phyloP scores from a whole-genome alignment of 1,140 invertebrate species.

The Aleiodes sp. region DNA sequence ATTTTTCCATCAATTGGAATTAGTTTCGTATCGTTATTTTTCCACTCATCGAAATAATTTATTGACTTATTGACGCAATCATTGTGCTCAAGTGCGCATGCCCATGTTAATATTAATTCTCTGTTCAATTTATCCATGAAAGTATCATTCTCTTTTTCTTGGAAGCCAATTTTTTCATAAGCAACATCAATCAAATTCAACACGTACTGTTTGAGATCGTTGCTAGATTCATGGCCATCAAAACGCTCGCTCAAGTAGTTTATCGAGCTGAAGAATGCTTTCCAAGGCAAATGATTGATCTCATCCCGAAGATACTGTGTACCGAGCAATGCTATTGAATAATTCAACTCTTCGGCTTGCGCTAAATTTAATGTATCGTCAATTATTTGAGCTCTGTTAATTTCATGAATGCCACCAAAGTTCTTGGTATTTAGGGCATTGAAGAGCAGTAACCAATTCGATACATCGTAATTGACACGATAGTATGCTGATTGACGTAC shows the following conservation, averaged over 20 bases:
- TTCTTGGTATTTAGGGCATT: conserved; percentile 58
- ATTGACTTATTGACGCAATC: conserved; percentile 62
- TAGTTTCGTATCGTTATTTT: conserved; percentile 31
- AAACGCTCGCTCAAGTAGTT: conserved; percentile 40
- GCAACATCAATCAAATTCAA: conserved; percentile 41
- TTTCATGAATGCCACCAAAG: conserved; percentile 64
- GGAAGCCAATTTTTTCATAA: conserved; percentile 56
- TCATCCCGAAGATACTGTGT: conserved; percentile 71
- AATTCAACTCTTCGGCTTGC: conserved; percentile 54
- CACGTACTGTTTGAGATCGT: conserved; percentile 28
- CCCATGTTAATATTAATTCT: conserved; percentile 62
- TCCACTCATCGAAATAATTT: conserved; percentile 63
- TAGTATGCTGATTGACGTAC: conserved; percentile 73
- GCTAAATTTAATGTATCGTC: conserved; percentile 66
- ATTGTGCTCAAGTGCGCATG: conserved; percentile 64
- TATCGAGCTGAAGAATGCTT: conserved; percentile 52
- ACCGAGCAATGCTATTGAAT: conserved; percentile 56
- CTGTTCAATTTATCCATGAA: conserved; percentile 64
- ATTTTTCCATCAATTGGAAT: conserved; percentile 63
- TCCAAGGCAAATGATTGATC: conserved; percentile 61
- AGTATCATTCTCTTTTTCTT: conserved; percentile 54
- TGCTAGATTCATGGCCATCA: conserved; percentile 3
- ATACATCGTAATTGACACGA: conserved; percentile 71
- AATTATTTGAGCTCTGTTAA: conserved; percentile 72
- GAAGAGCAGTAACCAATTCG: conserved; percentile 66